Conservation (phyloP, 2,113 vertebrate genomes). For the Hypocryptadius cinnamomeus region DNA sequence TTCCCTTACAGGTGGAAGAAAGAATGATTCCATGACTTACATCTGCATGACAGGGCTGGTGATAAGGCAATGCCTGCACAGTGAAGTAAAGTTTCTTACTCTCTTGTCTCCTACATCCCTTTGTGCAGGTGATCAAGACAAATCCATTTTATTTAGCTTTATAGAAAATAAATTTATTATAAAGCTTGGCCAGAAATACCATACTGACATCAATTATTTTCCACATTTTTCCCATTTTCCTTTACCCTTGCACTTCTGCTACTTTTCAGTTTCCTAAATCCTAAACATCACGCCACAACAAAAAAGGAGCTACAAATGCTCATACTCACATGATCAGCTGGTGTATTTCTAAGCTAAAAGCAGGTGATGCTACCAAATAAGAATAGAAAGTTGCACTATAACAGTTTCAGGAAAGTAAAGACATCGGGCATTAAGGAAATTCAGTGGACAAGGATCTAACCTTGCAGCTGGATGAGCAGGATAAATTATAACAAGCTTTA, state of each 20-base stretch:
- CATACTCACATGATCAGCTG: neutral
- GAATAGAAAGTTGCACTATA: neutral
- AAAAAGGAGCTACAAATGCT: neutral
- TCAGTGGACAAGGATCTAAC: constrained; percentile 23
- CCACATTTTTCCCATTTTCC: neutral
- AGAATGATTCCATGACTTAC: neutral
- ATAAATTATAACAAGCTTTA: constrained; percentile 57
- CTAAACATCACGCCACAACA: neutral
- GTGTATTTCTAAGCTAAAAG: neutral
- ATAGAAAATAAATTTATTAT: neutral
- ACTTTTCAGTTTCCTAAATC: neutral
- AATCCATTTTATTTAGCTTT: neutral
- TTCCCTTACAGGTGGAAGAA: neutral
- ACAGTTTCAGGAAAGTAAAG: neutral
- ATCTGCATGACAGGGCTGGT: neutral
- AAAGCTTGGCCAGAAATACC: neutral
- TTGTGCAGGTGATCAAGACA: neutral
- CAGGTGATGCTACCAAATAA: constrained; percentile 17
- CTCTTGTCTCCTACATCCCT: neutral
- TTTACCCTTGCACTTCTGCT: neutral
- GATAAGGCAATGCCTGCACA: neutral
- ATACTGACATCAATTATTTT: neutral
- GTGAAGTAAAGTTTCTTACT: neutral
- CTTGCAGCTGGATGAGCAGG: constrained; percentile 45
- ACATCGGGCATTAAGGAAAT: neutral